phyloP scores from a whole-genome alignment of 2,113 vertebrate genomes.

The Lepus americanus region DNA sequence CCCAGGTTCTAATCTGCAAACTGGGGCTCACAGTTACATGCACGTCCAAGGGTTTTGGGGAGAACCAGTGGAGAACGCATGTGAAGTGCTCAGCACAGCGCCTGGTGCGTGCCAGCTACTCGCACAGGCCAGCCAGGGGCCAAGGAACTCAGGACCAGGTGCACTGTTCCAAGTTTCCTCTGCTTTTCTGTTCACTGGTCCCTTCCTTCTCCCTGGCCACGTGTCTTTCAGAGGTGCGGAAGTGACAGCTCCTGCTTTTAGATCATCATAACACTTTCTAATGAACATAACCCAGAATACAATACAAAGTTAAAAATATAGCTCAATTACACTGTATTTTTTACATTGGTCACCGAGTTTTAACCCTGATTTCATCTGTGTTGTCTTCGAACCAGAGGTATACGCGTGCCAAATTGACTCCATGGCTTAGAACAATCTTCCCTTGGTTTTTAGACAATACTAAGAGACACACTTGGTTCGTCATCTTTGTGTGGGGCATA shows the following conservation, averaged over 20 bases:
- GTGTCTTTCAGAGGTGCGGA: neutral
- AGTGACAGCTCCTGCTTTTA: constrained; percentile 20
- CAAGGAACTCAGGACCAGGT: neutral
- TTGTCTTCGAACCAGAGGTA: constrained; percentile 2
- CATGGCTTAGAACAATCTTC: neutral
- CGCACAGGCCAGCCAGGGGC: too few relatives aligned
- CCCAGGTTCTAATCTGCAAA: neutral
- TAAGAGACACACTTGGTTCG: neutral
- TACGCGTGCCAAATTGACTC: neutral
- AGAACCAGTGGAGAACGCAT: neutral
- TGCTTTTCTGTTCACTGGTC: neutral
- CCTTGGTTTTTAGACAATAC: constrained; percentile 12
- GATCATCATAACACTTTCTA: neutral
- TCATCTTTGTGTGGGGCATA: neutral
- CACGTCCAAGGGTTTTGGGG: neutral
- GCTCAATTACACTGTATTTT: neutral
- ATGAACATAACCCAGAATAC: constrained; percentile 6
- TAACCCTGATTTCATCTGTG: constrained; percentile 35
- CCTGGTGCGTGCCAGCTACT: neutral
- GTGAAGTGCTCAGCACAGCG: too few relatives aligned
- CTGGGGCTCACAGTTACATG: neutral
- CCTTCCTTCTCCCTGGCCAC: too few relatives aligned
- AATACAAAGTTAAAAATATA: neutral
- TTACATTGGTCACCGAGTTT: neutral
- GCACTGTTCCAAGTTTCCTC: neutral